Evolutionary conservation across 1,140 invertebrate genomes (phyloP).

Genomic region (Drosophila ercepeae): DNA sequence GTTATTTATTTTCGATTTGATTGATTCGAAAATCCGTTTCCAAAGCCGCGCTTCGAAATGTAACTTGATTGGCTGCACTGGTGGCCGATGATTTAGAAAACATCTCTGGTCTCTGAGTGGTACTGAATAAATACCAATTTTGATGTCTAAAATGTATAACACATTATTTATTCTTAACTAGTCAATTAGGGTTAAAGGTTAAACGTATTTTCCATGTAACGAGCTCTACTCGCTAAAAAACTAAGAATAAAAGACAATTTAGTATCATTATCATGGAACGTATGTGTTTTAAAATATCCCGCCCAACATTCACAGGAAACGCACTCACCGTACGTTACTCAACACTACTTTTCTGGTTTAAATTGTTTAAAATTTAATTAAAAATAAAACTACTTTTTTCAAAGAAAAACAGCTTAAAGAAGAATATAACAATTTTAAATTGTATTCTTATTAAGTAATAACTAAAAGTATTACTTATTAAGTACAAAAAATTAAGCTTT

Average conservation of each 20-base stretch:
- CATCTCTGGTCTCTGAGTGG: too few relatives aligned
- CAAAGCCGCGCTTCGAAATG: not conserved
- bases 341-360: not conserved
- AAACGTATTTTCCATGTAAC: too few relatives aligned
- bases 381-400: not conserved
- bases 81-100: not conserved
- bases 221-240: too few relatives aligned
- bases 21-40: conserved; percentile 17
- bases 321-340: not conserved
- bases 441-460: not conserved
- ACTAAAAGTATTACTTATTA: too few relatives aligned
- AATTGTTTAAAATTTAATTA: not conserved
- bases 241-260: too few relatives aligned
- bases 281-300: too few relatives aligned
- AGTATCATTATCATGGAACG: too few relatives aligned
- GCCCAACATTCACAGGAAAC: not conserved
- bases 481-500: too few relatives aligned
- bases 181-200: too few relatives aligned
- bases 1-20: conserved; percentile 34
- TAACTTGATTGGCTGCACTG: conserved; percentile 1
- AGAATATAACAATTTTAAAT: not conserved
- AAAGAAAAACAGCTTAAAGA: not conserved
- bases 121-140: too few relatives aligned
- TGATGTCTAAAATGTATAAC: too few relatives aligned
- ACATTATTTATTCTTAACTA: too few relatives aligned